Evolutionary conservation across 2,888 invertebrate species (phyloP).

Genomic region (Lamellibrachia columna): DNA sequence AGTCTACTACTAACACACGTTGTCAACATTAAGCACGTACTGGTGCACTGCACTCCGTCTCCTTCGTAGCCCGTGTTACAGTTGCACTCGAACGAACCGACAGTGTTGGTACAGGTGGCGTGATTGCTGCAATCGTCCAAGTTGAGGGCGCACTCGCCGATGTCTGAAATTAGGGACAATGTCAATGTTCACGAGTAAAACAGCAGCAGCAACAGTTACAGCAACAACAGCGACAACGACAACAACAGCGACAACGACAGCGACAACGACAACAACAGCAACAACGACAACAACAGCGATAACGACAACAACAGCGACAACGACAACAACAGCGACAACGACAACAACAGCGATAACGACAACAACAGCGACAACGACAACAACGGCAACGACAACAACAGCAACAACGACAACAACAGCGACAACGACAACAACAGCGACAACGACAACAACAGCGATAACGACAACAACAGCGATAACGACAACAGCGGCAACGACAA

Average conservation of each 20-base stretch:
- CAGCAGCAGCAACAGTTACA: background rate
- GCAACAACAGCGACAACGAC: background rate
- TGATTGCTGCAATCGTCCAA: background rate
- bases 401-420: too few relatives aligned
- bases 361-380: background rate
- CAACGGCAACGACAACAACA: too few relatives aligned
- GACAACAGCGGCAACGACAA: background rate
- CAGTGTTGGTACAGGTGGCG: background rate
- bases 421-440: too few relatives aligned
- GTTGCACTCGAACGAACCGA: slow-evolving; percentile 20
- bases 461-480: background rate
- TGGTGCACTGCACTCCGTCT: slow-evolving; percentile 22
- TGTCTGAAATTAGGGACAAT: background rate
- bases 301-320: background rate
- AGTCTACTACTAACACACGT: background rate
- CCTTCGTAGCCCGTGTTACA: slow-evolving; percentile 25
- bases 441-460: too few relatives aligned
- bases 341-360: background rate
- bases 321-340: background rate
- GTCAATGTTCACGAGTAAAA: background rate
- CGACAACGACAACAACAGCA: too few relatives aligned
- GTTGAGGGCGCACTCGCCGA: background rate
- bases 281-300: too few relatives aligned
- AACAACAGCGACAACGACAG: too few relatives aligned
- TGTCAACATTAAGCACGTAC: slow-evolving; percentile 7